Conservation (phyloP, 2,797 vertebrate species). For the Platalea minor region DNA sequence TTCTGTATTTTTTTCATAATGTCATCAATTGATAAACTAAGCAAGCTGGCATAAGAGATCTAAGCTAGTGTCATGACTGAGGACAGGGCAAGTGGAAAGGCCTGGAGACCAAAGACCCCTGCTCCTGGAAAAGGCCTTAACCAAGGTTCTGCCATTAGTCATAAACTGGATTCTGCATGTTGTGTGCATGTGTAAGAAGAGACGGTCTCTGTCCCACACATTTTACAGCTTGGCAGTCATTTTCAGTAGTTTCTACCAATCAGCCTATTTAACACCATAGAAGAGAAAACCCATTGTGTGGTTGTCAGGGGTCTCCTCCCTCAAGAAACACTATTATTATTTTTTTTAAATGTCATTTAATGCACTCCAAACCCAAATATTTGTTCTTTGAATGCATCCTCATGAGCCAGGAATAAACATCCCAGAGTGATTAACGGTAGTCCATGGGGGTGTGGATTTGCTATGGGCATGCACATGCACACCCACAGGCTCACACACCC, state of each 20-base stretch:
- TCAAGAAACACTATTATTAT: neutral
- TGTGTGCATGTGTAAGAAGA: neutral
- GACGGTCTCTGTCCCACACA: neutral
- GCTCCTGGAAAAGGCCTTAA: neutral
- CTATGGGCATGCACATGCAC: neutral
- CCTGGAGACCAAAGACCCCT: neutral
- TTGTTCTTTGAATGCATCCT: neutral
- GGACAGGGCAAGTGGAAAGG: neutral
- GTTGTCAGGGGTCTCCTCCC: neutral
- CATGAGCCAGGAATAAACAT: neutral
- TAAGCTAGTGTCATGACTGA: neutral
- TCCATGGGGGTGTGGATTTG: neutral
- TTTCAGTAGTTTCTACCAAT: neutral
- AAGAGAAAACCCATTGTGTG: neutral
- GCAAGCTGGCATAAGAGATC: neutral
- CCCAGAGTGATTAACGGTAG: neutral
- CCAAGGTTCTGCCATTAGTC: neutral
- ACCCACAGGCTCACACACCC: neutral
- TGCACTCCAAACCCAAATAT: neutral
- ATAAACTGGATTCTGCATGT: neutral
- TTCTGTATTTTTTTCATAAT: neutral
- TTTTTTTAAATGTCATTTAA: neutral
- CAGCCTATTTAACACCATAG: neutral
- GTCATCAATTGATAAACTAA: neutral
- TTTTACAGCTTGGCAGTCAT: neutral